Evolutionary conservation across 2,797 vertebrate species (phyloP), one percentile per base, ranked within the genome.

Genomic region (Decapterus maruadsi): DNA sequence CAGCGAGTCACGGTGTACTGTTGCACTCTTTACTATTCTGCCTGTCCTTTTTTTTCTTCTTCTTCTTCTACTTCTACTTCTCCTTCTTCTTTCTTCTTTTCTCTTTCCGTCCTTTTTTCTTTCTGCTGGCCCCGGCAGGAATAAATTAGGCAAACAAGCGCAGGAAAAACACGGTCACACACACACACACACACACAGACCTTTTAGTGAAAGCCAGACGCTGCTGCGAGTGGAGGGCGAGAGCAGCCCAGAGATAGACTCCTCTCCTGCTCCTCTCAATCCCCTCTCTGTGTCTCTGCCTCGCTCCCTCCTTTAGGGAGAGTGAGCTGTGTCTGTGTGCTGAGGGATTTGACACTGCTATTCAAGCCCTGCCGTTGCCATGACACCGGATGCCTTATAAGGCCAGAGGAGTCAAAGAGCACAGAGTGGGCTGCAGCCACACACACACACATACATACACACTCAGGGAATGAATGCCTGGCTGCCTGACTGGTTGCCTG

Each of bases 281-380:
- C 80, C 79, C 66, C 59, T 67, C 84, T 84, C 77, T 80, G 78
- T 70, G 64, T 84, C 70, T 85, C 71, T 86, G 81, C 88, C 68
- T 84, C 65, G 67, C 87, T 90, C 90, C 82, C 87, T 92, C 90
- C 90, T 89, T 91, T 85, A 84, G 92, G 88, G 93, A 90, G 92
- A 88, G 89, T 78, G 90, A 92, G 92, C 91, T 93, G 93, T 89
- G 95, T 94, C 89, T 95, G 94, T 95, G 92, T 94, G 95, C 94
- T 95, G 89, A 95, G 95, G 95, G 95, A 96, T 96, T 96, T 96
- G 95, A 96, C 95, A 96, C 95, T 96, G 95, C 95, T 96, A 96
- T 96, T 95, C 95, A 96, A 96, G 94, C 95, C 93, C 94, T 92
- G 88, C 88, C 87, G 96, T 97, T 97, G 95, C 96, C 95, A 96